Conservation (phyloP, 2,888 invertebrate species). For the Epinotia demarniana region DNA sequence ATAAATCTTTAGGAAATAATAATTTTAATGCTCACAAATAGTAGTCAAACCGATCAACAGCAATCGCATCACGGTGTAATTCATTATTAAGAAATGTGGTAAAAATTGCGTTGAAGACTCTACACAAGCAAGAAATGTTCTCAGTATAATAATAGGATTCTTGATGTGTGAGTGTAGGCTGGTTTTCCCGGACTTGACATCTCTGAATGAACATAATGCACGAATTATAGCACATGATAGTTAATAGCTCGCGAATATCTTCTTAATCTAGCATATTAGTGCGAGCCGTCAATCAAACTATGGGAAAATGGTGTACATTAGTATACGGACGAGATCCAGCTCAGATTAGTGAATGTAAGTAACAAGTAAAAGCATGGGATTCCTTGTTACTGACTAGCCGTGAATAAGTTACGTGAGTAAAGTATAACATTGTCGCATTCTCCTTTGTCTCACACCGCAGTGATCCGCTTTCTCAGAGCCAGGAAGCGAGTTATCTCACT, state of each 20-base stretch:
- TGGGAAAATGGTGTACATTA: background rate
- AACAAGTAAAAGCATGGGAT: conserved; percentile 25
- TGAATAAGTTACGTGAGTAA: conserved; percentile 33
- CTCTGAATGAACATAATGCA: too few relatives aligned
- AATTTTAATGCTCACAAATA: background rate
- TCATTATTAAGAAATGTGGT: too few relatives aligned
- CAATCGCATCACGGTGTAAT: too few relatives aligned
- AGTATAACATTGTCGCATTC: conserved; percentile 36
- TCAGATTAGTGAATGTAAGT: background rate
- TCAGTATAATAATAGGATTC: too few relatives aligned
- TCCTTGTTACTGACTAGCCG: conserved; percentile 13
- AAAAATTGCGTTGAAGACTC: too few relatives aligned
- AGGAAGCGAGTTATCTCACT: conserved; percentile 41
- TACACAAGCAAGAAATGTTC: too few relatives aligned
- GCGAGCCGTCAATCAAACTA: background rate
- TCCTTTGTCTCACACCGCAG: conserved; percentile 26
- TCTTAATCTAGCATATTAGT: background rate
- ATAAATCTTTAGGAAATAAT: too few relatives aligned
- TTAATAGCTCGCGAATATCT: too few relatives aligned
- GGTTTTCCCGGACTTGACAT: too few relatives aligned
- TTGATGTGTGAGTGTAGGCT: too few relatives aligned
- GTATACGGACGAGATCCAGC: background rate
- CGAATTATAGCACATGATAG: too few relatives aligned
- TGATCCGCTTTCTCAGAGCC: conserved; percentile 35
- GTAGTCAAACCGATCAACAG: too few relatives aligned